Evolutionary conservation across 2,797 vertebrate genomes (phyloP), one percentile per base, ranked within the genome.

Genomic region (Gouania willdenowi): DNA sequence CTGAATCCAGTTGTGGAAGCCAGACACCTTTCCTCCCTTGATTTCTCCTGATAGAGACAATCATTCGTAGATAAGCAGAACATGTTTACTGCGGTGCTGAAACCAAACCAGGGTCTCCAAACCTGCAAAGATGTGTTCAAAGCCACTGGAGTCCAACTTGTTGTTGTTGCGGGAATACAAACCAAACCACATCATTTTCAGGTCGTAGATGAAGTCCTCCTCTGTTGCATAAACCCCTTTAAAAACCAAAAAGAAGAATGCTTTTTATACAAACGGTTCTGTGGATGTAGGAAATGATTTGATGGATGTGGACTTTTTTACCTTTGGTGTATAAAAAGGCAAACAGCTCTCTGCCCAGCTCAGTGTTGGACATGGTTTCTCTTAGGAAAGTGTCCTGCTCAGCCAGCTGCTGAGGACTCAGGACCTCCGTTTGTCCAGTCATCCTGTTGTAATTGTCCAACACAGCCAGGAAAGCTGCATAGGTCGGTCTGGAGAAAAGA

Each of bases 101-200:
- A n/a, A n/a, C n/a, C n/a, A n/a, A n/a, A n/a, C n/a, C n/a, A n/a
- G n/a, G n/a, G 3, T 8, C 11, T 33, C 21, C 41, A 8, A 30
- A 98, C 95, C 96, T 83, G 88, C 83, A 77, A 99, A 99, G 62
- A 93, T 88, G 25, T 99, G 96, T 55, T 99, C 96, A 33, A 98
- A 99, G 26, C 93, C 96, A 0, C 95, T 97, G 28, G 96, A 98
- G 47, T 97, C 93, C 28, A 35, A 13, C 3, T 83, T 77, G 0
- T 77, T 83, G 0, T 61, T 66, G 5, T 79, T 56, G 37, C 95
- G 84, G 9, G 93, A 92, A 76, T 99, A 98, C 4, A 98, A 88
- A 2, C 94, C 93, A 3, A 99, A 99, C 96, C 96, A 99, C 93
- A 99, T 98, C 72, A 89, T 90, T 84, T 90, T 90, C 62, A 99